Evolutionary conservation across 2,113 vertebrate species (phyloP).

Genomic region (Atherinomorus stipes): DNA sequence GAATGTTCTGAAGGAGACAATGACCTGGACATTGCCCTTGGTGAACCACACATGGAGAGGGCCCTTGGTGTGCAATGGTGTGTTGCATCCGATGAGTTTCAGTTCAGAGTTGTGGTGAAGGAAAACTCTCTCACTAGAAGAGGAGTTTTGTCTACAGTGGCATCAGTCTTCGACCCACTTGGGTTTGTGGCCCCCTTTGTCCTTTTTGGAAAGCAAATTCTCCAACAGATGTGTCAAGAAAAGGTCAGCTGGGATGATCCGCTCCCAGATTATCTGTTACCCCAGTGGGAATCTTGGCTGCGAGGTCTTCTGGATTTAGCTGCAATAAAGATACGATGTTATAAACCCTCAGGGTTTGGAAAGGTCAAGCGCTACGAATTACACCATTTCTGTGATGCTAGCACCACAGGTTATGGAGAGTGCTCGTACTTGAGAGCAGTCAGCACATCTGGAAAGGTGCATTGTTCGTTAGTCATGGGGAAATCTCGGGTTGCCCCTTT

Average conservation of each 20-base stretch:
- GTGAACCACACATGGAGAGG: background rate
- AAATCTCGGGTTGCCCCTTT: background rate
- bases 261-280: background rate
- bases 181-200: background rate
- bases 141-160: background rate
- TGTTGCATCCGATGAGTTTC: background rate
- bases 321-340: background rate
- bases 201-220: background rate
- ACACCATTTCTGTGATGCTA: background rate
- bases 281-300: background rate
- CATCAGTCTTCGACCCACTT: background rate
- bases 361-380: background rate
- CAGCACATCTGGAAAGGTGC: background rate
- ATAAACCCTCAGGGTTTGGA: background rate
- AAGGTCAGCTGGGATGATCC: background rate
- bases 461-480: background rate
- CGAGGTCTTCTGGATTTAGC: background rate
- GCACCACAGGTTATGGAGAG: background rate
- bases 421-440: too few species aligned
- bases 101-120: background rate
- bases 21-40: background rate
- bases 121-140: background rate
- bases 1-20: background rate
- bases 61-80: background rate
- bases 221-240: background rate